These are phyloP conservation scores for Chloroclystis v-ata DNA, from an alignment of 2,888 invertebrate genomes.

Conservation along the genomic window DNA sequence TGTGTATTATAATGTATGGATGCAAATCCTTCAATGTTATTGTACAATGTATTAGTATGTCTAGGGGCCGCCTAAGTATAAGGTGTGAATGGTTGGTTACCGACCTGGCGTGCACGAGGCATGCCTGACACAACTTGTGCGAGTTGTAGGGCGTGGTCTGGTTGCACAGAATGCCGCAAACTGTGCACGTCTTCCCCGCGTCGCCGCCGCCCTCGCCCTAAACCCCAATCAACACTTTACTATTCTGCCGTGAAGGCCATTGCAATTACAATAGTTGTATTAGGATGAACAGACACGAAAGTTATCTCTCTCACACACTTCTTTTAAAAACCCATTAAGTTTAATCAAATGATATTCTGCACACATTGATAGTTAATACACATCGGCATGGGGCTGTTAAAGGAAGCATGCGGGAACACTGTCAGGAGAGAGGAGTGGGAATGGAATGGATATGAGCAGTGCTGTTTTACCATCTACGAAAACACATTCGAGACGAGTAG, in stretches of 20 bases:
- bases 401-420: conserved; percentile 74
- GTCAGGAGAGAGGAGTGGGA: conserved; percentile 23
- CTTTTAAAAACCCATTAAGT: conserved; percentile 73
- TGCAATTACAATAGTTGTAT: conserved; percentile 29
- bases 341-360: conserved; percentile 69
- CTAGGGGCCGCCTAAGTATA: too few relatives aligned
- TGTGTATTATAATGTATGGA: too few relatives aligned
- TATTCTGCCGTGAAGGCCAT: conserved; percentile 42
- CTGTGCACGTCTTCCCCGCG: conserved; percentile 70
- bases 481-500: not conserved
- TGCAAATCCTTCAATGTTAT: too few relatives aligned
- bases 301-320: conserved; percentile 69
- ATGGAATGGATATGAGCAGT: conserved; percentile 8
- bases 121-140: conserved; percentile 76
- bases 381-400: conserved; percentile 66
- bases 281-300: conserved; percentile 37
- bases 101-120: conserved; percentile 79
- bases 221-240: conserved; percentile 71
- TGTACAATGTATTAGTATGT: too few relatives aligned
- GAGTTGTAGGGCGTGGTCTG: conserved; percentile 74
- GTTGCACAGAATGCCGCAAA: conserved; percentile 75
- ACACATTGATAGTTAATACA: conserved; percentile 64
- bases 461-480: conserved; percentile 6
- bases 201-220: conserved; percentile 72
- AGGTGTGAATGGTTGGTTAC: conserved; percentile 49